phyloP scores from a whole-genome alignment of 2,888 invertebrate species.

The Macrosoma leucophasiata region DNA sequence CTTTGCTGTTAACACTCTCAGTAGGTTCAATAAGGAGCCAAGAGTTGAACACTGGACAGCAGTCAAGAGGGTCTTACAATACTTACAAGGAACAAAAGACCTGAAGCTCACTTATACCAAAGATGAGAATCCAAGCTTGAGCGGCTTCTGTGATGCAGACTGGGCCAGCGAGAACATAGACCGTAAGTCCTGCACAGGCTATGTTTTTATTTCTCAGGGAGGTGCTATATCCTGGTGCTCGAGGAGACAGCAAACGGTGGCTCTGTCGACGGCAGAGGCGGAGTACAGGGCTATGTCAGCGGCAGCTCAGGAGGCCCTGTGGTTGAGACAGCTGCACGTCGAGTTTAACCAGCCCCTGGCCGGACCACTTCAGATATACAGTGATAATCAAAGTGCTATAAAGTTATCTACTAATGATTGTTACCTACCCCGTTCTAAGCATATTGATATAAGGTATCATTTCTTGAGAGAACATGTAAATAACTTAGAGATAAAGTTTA shows the following conservation, averaged over 20 bases:
- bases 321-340: constrained; percentile 6
- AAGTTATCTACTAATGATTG: constrained; percentile 23
- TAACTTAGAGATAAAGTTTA: constrained; percentile 17
- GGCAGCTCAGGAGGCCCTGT: constrained; percentile 24
- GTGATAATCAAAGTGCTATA: constrained; percentile 29
- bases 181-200: constrained; percentile 26
- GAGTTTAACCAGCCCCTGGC: no score
- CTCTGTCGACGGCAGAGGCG: constrained; percentile 28
- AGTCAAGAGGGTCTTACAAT: constrained; percentile 22
- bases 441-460: constrained; percentile 28
- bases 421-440: constrained; percentile 24
- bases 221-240: constrained; percentile 28
- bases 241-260: constrained; percentile 28
- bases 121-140: constrained; percentile 16
- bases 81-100: constrained; percentile 20
- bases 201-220: constrained; percentile 25
- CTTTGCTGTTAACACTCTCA: constrained; percentile 12
- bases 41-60: constrained; percentile 11
- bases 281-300: constrained; percentile 28
- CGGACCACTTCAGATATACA: constrained; percentile 17
- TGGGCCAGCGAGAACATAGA: constrained; percentile 20
- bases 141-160: constrained; percentile 24
- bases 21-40: constrained; percentile 11
- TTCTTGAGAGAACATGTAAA: constrained; percentile 21
- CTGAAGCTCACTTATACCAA: constrained; percentile 16